Conservation (phyloP, 2,113 vertebrate species). For the Siniperca chuatsi region DNA sequence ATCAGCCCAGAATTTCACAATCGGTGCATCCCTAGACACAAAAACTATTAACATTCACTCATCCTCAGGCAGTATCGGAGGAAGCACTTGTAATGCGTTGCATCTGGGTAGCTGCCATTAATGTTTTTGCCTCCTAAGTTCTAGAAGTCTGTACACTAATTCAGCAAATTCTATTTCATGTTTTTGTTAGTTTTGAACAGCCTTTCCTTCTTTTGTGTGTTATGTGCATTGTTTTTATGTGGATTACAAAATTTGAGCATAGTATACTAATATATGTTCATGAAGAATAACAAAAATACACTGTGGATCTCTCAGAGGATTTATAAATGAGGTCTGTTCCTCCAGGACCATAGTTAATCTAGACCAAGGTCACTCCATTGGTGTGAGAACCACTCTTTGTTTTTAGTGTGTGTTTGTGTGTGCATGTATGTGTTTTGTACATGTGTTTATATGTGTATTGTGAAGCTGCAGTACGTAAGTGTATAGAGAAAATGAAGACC, state of each 20-base stretch:
- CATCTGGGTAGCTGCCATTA: neutral
- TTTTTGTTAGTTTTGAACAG: neutral
- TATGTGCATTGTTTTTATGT: neutral
- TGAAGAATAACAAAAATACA: conserved; percentile 52
- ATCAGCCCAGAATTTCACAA: no score
- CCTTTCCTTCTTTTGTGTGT: neutral
- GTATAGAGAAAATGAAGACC: conserved; percentile 49
- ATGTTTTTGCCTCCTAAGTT: neutral
- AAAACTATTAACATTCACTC: conserved; percentile 7
- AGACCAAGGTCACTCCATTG: conserved; percentile 64
- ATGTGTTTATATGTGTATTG: conserved; percentile 6
- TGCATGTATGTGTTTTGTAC: neutral
- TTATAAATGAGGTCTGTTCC: conserved; percentile 61
- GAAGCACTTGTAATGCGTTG: conserved; percentile 2
- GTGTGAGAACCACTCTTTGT: conserved; percentile 19
- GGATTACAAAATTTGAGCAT: neutral
- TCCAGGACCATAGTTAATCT: conserved; percentile 66
- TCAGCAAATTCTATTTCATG: no score
- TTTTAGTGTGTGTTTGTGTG: conserved; percentile 20
- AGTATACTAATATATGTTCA: conserved; percentile 2
- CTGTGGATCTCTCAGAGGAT: conserved; percentile 38
- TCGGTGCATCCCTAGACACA: no score
- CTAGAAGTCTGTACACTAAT: neutral
- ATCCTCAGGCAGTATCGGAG: neutral
- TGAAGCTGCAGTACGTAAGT: conserved; percentile 12